phyloP scores from a whole-genome alignment of 2,888 invertebrate species.

The Onchidella celtica region DNA sequence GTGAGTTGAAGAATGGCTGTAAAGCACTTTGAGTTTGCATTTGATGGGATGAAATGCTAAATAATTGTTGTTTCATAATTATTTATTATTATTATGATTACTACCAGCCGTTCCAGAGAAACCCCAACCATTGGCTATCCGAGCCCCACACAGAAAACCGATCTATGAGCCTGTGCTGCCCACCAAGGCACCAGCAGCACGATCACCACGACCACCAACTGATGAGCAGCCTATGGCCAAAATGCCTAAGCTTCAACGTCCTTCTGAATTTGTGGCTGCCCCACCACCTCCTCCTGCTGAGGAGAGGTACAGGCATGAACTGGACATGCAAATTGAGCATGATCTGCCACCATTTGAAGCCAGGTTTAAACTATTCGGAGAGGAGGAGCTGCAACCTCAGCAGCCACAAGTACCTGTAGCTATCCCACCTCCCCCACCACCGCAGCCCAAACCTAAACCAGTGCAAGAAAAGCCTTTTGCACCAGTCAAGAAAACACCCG shows the following conservation, averaged over 20 bases:
- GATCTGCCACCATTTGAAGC: constrained; percentile 65
- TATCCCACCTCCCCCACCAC: constrained; percentile 53
- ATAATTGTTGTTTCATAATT: no score
- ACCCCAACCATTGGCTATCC: constrained; percentile 47
- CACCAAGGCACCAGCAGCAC: constrained; percentile 60
- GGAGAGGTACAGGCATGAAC: constrained; percentile 62
- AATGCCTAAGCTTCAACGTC: constrained; percentile 66
- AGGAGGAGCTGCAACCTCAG: constrained; percentile 51
- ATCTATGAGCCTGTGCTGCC: constrained; percentile 65
- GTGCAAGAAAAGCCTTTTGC: constrained; percentile 20
- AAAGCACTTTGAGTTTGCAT: no score
- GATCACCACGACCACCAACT: constrained; percentile 56
- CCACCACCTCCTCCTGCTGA: constrained; percentile 42
- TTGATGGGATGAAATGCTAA: no score
- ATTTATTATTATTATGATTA: no score
- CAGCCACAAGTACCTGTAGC: background rate
- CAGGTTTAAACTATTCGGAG: constrained; percentile 63
- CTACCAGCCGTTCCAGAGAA: constrained; percentile 46
- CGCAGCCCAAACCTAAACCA: constrained; percentile 49
- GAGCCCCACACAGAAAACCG: constrained; percentile 64
- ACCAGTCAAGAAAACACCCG: constrained; percentile 29
- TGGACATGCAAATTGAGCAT: constrained; percentile 65
- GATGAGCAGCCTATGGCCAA: constrained; percentile 64
- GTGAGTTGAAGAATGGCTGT: no score
- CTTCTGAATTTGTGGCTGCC: constrained; percentile 58